Evolutionary conservation across 2,797 vertebrate species (phyloP), one percentile per base, ranked within the genome.

Genomic region (Spondyliosoma cantharus): DNA sequence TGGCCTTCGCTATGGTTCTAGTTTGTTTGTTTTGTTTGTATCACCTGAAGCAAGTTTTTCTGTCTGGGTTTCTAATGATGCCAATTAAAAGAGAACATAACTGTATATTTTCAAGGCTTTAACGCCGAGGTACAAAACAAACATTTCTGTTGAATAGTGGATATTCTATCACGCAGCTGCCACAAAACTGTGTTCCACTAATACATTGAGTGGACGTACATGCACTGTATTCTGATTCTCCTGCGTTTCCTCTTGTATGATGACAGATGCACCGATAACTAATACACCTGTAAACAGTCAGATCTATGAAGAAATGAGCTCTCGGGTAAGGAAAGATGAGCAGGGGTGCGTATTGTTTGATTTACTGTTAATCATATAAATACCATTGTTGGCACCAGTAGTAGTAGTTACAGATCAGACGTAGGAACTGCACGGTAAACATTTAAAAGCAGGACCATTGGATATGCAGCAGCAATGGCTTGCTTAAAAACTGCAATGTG

Each of bases 11-110:
- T 15, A 4, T 22, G 3, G 25, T 20, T 76, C 20, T 24, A 60
- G 5, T 52, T 73, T 42, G 57, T 8, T 19, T 27, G 25, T 60
- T 58, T 37, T 37, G 37, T 37, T 45, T 61, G 7, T 19, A 69
- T 81, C 46, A 56, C 19, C 37, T 37, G 29, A 58, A 57, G 8
- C 14, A 16, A n/a, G 15, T 25, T n/a, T 66, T 71, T 74, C 3
- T 45, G 22, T 7, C 8, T 50, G 16, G 52, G 54, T 79, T 76
- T 62, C 54, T 5, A 19, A 25, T 43, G 27, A 49, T 58, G 57
- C 20, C 1, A 13, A 54, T 52, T 72, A 54, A 25, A 63, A 76
- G 53, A 37, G 15, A 50, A 59, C 20, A 45, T 17, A 48, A 59
- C n/a, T 64, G 7, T n/a, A 57, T 22, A 50, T 5, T 37, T n/a